phyloP scores from a whole-genome alignment of 35 echinoderm and acorn worm genomes.

The Eucidaris tribuloides region DNA sequence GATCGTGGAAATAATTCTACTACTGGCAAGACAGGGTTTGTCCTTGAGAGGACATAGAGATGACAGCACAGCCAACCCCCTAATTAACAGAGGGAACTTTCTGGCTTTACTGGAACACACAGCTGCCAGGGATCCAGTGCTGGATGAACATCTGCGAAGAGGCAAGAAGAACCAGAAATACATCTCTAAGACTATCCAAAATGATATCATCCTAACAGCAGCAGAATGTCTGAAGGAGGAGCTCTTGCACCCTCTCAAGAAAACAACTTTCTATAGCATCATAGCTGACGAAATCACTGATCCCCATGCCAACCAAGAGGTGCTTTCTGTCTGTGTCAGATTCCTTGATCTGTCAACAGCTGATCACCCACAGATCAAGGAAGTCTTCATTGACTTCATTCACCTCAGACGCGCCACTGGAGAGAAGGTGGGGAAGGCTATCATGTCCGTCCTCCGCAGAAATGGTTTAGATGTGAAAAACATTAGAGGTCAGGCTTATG shows the following conservation, averaged over 20 bases:
- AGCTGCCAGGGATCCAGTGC: conserved; percentile 4
- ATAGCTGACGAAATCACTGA: conserved; percentile 56
- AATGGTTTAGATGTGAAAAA: conserved; percentile 29
- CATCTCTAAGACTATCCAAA: conserved; percentile 53
- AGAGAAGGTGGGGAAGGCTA: conserved; percentile 7
- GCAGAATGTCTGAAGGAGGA: conserved; percentile 1
- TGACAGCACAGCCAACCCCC: conserved; percentile 33
- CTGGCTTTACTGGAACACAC: conserved; percentile 22
- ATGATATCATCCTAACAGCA: conserved; percentile 21
- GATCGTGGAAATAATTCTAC: conserved; percentile 20
- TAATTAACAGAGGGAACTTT: conserved; percentile 35
- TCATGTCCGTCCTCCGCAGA: conserved; percentile 8
- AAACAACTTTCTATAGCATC: conserved; percentile 13
- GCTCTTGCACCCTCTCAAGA: background rate
- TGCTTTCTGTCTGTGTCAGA: conserved; percentile 39
- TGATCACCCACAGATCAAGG: conserved; percentile 1
- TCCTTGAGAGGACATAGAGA: conserved; percentile 39
- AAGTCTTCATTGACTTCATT: conserved; percentile 40
- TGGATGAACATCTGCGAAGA: conserved; percentile 5
- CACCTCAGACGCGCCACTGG: conserved; percentile 19
- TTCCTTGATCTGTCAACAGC: conserved; percentile 13
- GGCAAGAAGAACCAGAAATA: conserved; percentile 34
- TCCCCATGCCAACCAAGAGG: conserved; percentile 31
- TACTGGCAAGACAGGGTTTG: background rate
- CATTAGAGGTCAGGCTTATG: conserved; percentile 38